Evolutionary conservation across 1,140 invertebrate species (phyloP), one percentile per base, ranked within the genome.

Genomic region (Magallana angulata): DNA sequence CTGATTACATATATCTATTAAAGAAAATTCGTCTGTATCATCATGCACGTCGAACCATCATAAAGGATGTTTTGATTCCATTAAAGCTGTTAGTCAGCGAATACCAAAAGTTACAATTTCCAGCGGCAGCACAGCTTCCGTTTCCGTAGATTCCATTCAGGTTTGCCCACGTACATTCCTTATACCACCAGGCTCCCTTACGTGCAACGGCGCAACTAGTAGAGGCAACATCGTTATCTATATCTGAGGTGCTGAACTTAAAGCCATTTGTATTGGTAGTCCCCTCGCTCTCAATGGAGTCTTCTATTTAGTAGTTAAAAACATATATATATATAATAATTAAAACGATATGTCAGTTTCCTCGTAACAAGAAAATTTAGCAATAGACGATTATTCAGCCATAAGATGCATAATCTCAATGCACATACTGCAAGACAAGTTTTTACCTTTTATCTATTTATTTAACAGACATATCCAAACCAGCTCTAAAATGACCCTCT

Each of bases 71-170:
- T 16, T 18, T 64, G 7, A 64, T 14, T 7, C 60, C 60, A 64
- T 1, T 64, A 64, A 2, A 64, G 12, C 60, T 64, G 16, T 16
- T 64, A n/a, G 60, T 64, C 60, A 64, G 16, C 18, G 60, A n/a
- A 64, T 64, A 64, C 60, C 60, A 64, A 64, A 64, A 64, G 18
- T 64, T 64, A 64, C 60, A 64, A 64, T 64, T 64, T 14, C 14
- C 60, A n/a, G 0, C 1, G 16, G 16, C 6, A 24, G 16, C 2
- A 64, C 60, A 64, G 16, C 16, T 64, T 64, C 60, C 60, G 14
- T 64, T 64, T 16, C 60, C 60, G 3, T 64, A 64, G 6, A 64
- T 1, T 16, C 60, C 60, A 16, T 64, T 64, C 4, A 64, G 16
- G 14, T 64, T 64, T 64, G 60, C 60, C 60, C 60, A 64, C 60